These are phyloP conservation scores for Ceratoteleas bidentatus DNA, from an alignment of 1,140 invertebrate genomes.

Conservation along the genomic window DNA sequence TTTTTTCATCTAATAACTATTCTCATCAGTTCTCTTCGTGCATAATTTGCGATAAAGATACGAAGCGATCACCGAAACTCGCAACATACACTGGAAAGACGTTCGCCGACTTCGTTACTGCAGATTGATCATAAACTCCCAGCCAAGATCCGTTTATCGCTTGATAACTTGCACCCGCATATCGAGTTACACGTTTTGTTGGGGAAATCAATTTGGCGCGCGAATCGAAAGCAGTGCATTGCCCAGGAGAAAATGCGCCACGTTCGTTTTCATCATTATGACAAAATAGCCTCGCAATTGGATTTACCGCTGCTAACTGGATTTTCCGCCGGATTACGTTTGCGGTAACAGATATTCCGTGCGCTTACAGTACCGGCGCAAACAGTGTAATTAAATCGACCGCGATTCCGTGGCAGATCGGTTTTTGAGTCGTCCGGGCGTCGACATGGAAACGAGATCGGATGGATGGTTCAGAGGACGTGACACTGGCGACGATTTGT, in stretches of 20 bases:
- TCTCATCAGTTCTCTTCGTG: too few species aligned
- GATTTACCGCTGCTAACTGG: neutral
- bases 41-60: too few species aligned
- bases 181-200: conserved; percentile 20
- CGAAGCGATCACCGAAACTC: too few species aligned
- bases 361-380: neutral
- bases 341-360: neutral
- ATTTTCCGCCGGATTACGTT: neutral
- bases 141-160: conserved; percentile 16
- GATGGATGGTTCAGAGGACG: neutral
- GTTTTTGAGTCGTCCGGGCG: too few species aligned
- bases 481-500: too few species aligned
- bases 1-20: too few species aligned
- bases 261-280: conserved; percentile 13
- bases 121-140: conserved; percentile 19
- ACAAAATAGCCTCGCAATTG: conserved; percentile 15
- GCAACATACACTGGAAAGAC: neutral
- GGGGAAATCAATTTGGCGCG: conserved; percentile 7
- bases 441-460: neutral
- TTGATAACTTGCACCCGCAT: conserved; percentile 3
- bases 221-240: conserved; percentile 1
- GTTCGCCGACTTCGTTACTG: conserved; percentile 8
- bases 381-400: neutral
- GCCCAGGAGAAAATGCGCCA: conserved; percentile 11
- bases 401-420: neutral